Evolutionary conservation across 2,113 vertebrate genomes (phyloP), one percentile per base, ranked within the genome.

Genomic region (Gasterosteus nipponicus): DNA sequence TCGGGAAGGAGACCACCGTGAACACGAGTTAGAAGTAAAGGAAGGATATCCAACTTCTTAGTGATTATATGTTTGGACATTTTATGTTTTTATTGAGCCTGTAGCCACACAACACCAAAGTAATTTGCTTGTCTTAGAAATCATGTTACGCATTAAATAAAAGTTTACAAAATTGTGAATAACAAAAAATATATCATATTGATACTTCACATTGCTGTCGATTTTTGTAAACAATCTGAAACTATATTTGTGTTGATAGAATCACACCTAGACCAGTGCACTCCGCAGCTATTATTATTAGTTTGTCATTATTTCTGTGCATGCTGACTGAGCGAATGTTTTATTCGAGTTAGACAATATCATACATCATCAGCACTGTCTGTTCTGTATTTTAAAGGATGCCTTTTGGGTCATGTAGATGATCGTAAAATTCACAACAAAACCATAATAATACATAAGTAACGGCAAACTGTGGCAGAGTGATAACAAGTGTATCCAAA

Each of bases 171-270:
- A 89, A 77, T 88, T 92, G 92, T 94, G 87, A 92, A 85, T 89
- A 72, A 86, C 80, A 82, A 77, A 84, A 87, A 87, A 92, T 93
- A 94, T 95, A 95, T 95, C 94, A 95, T 93, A 95, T 95, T 95
- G 94, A 95, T 95, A 94, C 94, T 94, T 92, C 86, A 87, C 88
- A 87, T 84, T 76, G 80, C 78, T 94, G 89, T 92, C 92, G 80
- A 84, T 86, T 87, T 35, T 87, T 91, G 86, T 85, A 77, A 82
- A 78, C 76, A 87, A 81, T 83, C 81, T 69, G 46, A 89, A 90
- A 79, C 74, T 74, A 66, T 78, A 81, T 81, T 75, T 80, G 74
- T 92, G 84, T 90, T 85, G 65, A 85, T 86, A 72, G 83, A 59
- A 65, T 85, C 74, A 76, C 69, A 70, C 57, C 73, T 67, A 33